These are phyloP conservation scores for Marcusenius ussheri DNA, from an alignment of 2,113 vertebrate genomes.

Conservation along the genomic window DNA sequence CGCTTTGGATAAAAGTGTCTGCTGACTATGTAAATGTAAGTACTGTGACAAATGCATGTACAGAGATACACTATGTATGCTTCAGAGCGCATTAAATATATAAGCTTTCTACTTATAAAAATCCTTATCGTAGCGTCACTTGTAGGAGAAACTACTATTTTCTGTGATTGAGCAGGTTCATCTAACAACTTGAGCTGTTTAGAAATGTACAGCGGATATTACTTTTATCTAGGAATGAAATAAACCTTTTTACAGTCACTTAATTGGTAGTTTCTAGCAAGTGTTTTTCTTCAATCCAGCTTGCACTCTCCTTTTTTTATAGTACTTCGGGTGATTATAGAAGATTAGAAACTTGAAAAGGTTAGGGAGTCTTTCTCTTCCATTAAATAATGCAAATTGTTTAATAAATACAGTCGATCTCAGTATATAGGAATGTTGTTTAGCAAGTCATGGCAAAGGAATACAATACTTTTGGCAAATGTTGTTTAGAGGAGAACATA, in stretches of 20 bases:
- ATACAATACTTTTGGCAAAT: neutral
- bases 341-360: neutral
- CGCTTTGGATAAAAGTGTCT: neutral
- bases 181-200: neutral
- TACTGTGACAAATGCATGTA: neutral
- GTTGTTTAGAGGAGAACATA: neutral
- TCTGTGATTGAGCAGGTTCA: neutral
- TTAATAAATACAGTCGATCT: neutral
- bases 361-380: neutral
- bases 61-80: neutral
- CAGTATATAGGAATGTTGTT: conserved; percentile 2
- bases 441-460: neutral
- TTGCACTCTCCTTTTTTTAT: neutral
- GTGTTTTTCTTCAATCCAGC: neutral
- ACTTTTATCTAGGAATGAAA: neutral
- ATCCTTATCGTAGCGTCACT: neutral
- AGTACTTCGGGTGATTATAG: neutral
- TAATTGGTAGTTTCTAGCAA: neutral
- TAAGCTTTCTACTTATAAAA: neutral
- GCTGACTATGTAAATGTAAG: neutral
- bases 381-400: neutral
- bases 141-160: neutral
- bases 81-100: neutral
- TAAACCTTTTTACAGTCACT: neutral
- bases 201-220: neutral